phyloP scores from a whole-genome alignment of 2,113 vertebrate species.

The Tyto alba region DNA sequence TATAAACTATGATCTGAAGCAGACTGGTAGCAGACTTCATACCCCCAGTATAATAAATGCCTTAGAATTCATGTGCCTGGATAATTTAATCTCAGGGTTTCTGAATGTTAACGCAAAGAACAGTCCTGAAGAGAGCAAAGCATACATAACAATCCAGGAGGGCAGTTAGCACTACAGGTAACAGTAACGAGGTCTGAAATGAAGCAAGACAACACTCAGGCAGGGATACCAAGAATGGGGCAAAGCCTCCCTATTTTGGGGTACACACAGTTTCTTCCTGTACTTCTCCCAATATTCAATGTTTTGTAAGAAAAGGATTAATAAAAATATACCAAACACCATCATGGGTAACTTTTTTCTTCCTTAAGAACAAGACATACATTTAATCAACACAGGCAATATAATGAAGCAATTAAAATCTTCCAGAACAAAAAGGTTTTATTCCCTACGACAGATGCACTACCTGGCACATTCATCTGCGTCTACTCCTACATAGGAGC shows the following conservation, averaged over 20 bases:
- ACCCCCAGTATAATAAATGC: not conserved
- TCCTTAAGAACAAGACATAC: not conserved
- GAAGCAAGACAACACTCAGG: not conserved
- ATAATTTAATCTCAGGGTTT: not conserved
- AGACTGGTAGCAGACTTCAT: not conserved
- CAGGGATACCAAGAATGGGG: not conserved
- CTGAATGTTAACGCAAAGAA: not conserved
- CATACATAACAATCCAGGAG: not conserved
- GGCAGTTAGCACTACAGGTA: not conserved
- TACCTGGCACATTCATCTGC: not conserved
- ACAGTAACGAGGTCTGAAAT: not conserved
- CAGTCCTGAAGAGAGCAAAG: not conserved
- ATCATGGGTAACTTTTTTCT: not conserved
- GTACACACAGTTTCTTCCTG: not conserved
- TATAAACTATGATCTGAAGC: not conserved
- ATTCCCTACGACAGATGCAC: not conserved
- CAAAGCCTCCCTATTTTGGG: not conserved
- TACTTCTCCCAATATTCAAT: not conserved
- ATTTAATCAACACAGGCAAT: not conserved
- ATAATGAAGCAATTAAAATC: not conserved
- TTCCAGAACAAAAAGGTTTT: not conserved
- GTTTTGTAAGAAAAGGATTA: not conserved
- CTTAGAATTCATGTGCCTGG: not conserved
- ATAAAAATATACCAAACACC: not conserved
- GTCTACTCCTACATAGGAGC: not conserved